Percentiles rank a stretch among this genome's conserved stretches.
Conservation (phyloP, 2,113 vertebrate genomes). For the Alligator mississippiensis region DNA sequence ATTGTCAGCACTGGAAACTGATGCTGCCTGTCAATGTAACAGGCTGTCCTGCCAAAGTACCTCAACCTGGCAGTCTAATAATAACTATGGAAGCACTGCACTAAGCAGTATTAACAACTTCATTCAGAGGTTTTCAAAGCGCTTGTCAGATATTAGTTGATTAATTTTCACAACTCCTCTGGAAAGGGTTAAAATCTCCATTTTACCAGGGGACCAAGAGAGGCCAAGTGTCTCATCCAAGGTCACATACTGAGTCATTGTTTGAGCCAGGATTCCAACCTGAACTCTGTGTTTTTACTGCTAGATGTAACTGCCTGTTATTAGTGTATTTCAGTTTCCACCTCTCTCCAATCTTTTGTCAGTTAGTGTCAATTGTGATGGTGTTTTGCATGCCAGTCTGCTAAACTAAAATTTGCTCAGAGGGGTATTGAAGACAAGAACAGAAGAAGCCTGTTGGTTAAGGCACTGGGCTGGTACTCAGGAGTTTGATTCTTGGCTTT, state of each 20-base stretch:
- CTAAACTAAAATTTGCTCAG: not conserved
- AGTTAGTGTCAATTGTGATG: not conserved
- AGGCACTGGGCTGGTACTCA: not conserved
- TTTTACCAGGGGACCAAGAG: not conserved
- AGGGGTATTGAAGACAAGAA: not conserved
- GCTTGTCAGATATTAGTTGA: not conserved
- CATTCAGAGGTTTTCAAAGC: not conserved
- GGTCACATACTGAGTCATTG: not conserved
- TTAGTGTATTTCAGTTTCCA: not conserved
- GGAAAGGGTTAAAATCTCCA: fast-evolving
- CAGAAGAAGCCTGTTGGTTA: not conserved
- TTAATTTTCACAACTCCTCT: not conserved
- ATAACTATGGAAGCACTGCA: not conserved
- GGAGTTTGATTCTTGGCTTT: not conserved
- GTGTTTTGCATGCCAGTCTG: not conserved
- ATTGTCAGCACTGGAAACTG: not conserved
- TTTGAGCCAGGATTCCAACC: not conserved
- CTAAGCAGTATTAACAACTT: not conserved
- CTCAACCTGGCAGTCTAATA: not conserved
- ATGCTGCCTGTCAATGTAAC: not conserved
- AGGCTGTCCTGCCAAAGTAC: fast-evolving
- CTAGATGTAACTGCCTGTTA: not conserved
- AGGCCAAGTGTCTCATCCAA: not conserved
- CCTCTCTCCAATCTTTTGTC: not conserved
- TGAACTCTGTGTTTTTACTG: not conserved